These are phyloP conservation scores for Orchestia grillus DNA, from an alignment of 1,140 invertebrate genomes.

Conservation along the genomic window DNA sequence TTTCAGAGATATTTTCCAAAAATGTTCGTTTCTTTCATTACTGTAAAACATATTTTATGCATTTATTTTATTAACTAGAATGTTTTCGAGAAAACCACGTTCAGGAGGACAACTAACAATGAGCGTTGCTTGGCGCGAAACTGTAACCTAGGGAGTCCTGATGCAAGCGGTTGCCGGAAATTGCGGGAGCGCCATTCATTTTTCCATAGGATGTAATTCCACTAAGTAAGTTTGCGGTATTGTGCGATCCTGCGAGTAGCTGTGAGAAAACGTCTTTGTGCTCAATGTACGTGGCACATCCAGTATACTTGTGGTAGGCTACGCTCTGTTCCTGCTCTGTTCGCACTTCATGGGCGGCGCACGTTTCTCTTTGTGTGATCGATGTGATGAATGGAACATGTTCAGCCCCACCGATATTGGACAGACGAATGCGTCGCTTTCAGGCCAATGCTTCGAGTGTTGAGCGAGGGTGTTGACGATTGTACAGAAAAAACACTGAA, in stretches of 20 bases:
- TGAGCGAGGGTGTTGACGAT: background rate
- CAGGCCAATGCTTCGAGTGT: background rate
- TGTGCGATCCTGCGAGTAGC: background rate
- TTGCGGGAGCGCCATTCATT: background rate
- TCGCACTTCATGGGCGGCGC: background rate
- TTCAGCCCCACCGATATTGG: background rate
- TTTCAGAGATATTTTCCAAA: background rate
- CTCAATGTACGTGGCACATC: background rate
- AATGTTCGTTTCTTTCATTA: no score
- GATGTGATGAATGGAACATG: background rate
- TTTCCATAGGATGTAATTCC: background rate
- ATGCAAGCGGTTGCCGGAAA: background rate
- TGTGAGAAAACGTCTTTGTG: background rate
- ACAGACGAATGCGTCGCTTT: background rate
- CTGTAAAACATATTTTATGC: background rate
- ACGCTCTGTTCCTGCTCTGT: background rate
- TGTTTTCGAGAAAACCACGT: background rate
- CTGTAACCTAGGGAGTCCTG: background rate
- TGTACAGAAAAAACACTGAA: background rate
- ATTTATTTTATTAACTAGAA: background rate
- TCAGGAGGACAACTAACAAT: background rate
- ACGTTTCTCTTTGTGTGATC: background rate
- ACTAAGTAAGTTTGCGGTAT: constrained; percentile 6
- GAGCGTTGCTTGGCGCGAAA: background rate
- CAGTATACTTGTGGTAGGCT: background rate